phyloP scores from a whole-genome alignment of 2,888 invertebrate species.

The Xestobium rufovillosum region DNA sequence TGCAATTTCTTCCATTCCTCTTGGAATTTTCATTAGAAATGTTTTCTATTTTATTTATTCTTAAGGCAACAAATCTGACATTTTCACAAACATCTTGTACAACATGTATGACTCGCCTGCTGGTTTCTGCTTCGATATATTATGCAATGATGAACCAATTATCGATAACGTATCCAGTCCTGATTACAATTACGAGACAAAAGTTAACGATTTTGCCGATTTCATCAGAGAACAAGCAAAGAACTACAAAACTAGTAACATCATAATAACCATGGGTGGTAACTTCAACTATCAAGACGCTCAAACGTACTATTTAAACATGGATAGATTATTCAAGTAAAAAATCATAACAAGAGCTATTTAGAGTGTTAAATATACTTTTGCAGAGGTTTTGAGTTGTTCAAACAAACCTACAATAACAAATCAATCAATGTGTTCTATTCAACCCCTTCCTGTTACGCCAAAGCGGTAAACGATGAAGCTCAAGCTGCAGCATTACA shows the following conservation, averaged over 20 bases:
- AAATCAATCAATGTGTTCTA: constrained; percentile 68
- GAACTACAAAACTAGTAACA: constrained; percentile 48
- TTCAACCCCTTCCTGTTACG: constrained; percentile 77
- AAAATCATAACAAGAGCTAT: constrained; percentile 5
- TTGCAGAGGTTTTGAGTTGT: constrained; percentile 31
- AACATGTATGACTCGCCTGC: constrained; percentile 49
- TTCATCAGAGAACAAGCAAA: constrained; percentile 34
- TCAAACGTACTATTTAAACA: constrained; percentile 50
- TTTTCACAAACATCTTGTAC: constrained; percentile 25
- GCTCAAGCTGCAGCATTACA: constrained; percentile 43
- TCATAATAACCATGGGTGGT: constrained; percentile 58
- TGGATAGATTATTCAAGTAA: constrained; percentile 48
- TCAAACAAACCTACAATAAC: constrained; percentile 46
- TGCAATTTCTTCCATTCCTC: no score
- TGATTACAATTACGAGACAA: constrained; percentile 48
- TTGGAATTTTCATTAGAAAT: no score
- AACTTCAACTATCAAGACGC: constrained; percentile 59
- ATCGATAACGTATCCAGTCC: constrained; percentile 48
- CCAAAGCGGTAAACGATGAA: constrained; percentile 66
- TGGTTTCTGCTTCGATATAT: constrained; percentile 56
- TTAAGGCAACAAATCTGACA: constrained; percentile 40
- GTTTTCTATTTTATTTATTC: no score
- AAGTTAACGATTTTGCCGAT: constrained; percentile 30
- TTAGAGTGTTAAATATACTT: no score
- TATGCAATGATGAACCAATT: constrained; percentile 49